phyloP scores from a whole-genome alignment of 2,888 invertebrate species.

The Neocrepidodera transversa region DNA sequence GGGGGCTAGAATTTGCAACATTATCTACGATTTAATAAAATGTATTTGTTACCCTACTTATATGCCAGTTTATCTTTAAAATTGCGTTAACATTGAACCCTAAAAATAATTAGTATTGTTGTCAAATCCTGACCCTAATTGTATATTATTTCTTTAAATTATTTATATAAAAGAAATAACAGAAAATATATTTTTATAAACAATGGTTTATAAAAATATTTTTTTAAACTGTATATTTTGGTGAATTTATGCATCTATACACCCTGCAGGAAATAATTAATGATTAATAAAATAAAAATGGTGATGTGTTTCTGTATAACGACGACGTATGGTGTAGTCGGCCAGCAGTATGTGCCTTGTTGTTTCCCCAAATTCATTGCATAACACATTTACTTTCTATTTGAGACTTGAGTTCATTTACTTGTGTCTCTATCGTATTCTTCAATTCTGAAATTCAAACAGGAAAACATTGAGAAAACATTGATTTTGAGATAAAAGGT shows the following conservation, averaged over 20 bases:
- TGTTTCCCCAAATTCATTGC: constrained; percentile 76
- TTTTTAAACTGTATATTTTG: background rate
- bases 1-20: constrained; percentile 36
- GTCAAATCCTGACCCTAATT: constrained; percentile 26
- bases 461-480: constrained; percentile 38
- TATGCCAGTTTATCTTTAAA: constrained; percentile 20
- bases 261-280: constrained; percentile 12
- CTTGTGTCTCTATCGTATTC: constrained; percentile 96
- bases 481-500: constrained; percentile 8
- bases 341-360: constrained; percentile 59
- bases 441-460: constrained; percentile 84
- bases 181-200: background rate
- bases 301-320: constrained; percentile 35
- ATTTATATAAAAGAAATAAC: constrained; percentile 8
- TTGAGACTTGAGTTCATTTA: constrained; percentile 94
- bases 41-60: background rate
- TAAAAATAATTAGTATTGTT: constrained; percentile 17
- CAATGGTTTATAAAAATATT: constrained; percentile 9
- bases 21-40: constrained; percentile 7
- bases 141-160: constrained; percentile 4
- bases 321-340: constrained; percentile 36
- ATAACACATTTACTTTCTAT: constrained; percentile 96
- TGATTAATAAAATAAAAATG: constrained; percentile 20
- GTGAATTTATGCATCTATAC: constrained; percentile 11
- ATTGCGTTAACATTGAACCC: constrained; percentile 12